Conservation (phyloP, 2,888 invertebrate species). For the Protodeltote pygarga region DNA sequence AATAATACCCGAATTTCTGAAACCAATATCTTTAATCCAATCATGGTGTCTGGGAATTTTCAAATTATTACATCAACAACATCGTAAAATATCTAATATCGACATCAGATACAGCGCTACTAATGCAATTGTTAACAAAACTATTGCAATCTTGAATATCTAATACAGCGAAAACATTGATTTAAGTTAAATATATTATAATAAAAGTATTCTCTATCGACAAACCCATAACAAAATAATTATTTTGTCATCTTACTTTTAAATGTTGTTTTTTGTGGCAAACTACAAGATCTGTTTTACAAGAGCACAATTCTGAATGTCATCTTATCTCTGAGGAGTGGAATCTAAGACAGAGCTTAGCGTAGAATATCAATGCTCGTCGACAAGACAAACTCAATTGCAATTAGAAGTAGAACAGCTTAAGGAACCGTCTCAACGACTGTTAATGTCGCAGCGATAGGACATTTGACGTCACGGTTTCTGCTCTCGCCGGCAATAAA, state of each 20-base stretch:
- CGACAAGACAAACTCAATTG: no score
- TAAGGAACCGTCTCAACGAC: no score
- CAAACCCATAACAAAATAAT: conserved; percentile 13
- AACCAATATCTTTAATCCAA: no score
- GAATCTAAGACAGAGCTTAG: no score
- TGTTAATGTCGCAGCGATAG: no score
- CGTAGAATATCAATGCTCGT: no score
- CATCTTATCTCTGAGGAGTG: no score
- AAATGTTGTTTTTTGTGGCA: conserved; percentile 23
- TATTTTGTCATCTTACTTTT: conserved; percentile 14
- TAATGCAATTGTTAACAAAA: conserved; percentile 21
- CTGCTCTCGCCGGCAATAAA: no score
- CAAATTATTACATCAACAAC: no score
- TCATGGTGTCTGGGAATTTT: neutral
- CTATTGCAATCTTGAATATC: conserved; percentile 8
- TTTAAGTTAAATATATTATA: neutral
- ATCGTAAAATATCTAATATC: conserved; percentile 34
- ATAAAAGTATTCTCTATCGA: neutral
- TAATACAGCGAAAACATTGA: conserved; percentile 11
- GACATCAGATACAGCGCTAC: conserved; percentile 25
- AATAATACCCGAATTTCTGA: no score
- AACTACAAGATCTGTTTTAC: neutral
- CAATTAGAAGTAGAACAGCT: no score
- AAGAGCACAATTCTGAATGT: neutral
- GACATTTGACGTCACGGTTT: no score